Percentiles rank a stretch among this genome's conserved stretches.
phyloP scores from a whole-genome alignment of 2,797 vertebrate genomes.

The Trichosurus vulpecula region DNA sequence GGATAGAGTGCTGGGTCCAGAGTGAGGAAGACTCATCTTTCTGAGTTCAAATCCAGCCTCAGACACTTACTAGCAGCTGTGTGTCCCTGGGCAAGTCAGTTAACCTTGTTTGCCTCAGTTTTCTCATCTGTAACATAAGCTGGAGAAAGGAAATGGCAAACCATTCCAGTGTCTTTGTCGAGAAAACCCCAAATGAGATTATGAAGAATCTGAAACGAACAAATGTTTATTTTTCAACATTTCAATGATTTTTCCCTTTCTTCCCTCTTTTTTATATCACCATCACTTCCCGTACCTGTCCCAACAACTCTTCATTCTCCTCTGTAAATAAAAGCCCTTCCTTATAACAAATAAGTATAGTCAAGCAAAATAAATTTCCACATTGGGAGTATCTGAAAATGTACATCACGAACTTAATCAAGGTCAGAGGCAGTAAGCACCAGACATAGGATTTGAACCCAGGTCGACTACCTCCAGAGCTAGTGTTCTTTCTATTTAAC shows the following conservation, averaged over 20 bases:
- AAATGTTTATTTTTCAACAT: background rate
- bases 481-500: background rate
- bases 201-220: background rate
- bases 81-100: background rate
- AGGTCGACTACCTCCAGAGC: background rate
- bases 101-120: background rate
- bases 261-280: background rate
- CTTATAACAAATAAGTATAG: background rate
- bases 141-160: background rate
- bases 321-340: background rate
- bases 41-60: background rate
- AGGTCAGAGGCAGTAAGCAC: background rate
- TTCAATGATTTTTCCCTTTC: background rate
- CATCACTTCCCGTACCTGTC: background rate
- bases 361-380: background rate
- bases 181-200: background rate
- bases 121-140: background rate
- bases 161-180: background rate
- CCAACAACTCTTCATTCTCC: background rate
- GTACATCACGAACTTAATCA: background rate
- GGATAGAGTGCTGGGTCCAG: background rate
- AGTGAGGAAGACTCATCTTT: background rate
- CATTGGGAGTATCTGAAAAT: background rate
- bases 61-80: background rate
- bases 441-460: background rate